Evolutionary conservation across 2,888 invertebrate genomes (phyloP).

Genomic region (Iphiclides podalirius): DNA sequence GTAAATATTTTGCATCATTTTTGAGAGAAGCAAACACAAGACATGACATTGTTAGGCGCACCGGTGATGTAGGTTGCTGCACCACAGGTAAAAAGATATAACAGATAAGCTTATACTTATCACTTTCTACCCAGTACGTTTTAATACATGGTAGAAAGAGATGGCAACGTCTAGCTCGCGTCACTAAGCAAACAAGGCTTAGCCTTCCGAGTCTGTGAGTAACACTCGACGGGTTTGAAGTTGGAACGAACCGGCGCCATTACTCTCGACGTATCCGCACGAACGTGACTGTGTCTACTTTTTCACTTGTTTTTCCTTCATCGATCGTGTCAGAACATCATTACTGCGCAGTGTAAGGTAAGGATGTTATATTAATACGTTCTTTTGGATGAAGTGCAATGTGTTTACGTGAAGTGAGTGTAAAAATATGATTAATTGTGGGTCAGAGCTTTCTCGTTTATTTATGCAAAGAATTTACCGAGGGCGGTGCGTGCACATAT

Average conservation of each 20-base stretch:
- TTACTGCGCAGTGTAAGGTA: constrained; percentile 78
- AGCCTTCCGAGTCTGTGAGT: constrained; percentile 70
- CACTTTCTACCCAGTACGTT: constrained; percentile 38
- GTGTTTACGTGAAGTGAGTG: constrained; percentile 56
- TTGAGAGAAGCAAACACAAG: constrained; percentile 57
- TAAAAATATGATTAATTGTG: constrained; percentile 44
- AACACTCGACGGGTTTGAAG: constrained; percentile 62
- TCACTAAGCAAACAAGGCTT: constrained; percentile 73
- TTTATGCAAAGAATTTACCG: constrained; percentile 76
- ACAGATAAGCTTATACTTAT: constrained; percentile 36
- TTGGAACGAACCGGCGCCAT: constrained; percentile 67
- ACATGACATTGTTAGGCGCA: constrained; percentile 69
- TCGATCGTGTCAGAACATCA: constrained; percentile 73
- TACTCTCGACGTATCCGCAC: constrained; percentile 72
- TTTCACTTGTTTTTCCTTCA: constrained; percentile 65
- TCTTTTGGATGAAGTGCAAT: constrained; percentile 62
- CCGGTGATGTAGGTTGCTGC: constrained; percentile 75
- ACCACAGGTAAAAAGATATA: constrained; percentile 57
- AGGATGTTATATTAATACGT: constrained; percentile 60
- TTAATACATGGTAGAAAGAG: constrained; percentile 38
- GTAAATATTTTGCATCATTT: constrained; percentile 56
- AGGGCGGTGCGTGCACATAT: constrained; percentile 71
- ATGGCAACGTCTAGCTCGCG: constrained; percentile 50
- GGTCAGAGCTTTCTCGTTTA: constrained; percentile 70
- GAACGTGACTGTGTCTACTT: constrained; percentile 73